These are phyloP conservation scores for Drosophila pachea DNA, from an alignment of 1,140 invertebrate species.

Conservation along the genomic window DNA sequence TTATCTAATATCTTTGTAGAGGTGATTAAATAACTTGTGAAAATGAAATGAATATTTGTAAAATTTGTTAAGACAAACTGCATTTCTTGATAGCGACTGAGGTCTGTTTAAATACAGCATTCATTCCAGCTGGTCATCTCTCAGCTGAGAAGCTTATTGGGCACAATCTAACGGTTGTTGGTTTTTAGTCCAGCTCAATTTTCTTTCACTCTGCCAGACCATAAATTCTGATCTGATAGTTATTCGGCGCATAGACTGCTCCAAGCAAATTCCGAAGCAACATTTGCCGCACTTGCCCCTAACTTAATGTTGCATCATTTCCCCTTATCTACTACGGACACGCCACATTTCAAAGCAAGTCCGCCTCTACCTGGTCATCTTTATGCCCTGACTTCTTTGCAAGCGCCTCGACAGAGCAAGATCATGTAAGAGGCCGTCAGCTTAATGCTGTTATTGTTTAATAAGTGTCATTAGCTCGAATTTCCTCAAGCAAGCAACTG, in stretches of 20 bases:
- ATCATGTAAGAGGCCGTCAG: too few species aligned
- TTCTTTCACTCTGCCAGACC: slow-evolving; percentile 55
- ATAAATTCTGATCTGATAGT: slow-evolving; percentile 68
- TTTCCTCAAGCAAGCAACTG: too few species aligned
- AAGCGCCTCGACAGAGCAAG: too few species aligned
- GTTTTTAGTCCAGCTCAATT: slow-evolving; percentile 58
- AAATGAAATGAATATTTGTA: too few species aligned
- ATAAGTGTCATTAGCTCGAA: too few species aligned
- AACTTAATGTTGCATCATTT: slow-evolving; percentile 59
- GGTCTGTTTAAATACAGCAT: slow-evolving; percentile 1
- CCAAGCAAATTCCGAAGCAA: slow-evolving; percentile 15
- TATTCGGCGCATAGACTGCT: slow-evolving; percentile 46
- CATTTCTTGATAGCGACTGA: neutral
- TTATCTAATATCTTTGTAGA: too few species aligned
- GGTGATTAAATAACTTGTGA: too few species aligned
- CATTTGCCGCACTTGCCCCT: slow-evolving; percentile 14
- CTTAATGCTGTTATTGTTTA: too few species aligned
- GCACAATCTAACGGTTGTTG: slow-evolving; percentile 61
- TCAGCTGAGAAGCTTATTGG: slow-evolving; percentile 45
- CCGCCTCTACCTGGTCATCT: slow-evolving; percentile 23
- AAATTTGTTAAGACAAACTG: too few species aligned
- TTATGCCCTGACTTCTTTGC: neutral
- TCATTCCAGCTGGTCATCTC: slow-evolving; percentile 60
- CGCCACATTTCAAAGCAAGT: slow-evolving; percentile 20
- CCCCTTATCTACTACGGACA: slow-evolving; percentile 16